These are phyloP conservation scores for Ligdia adustata DNA, from an alignment of 2,888 invertebrate species.

Conservation along the genomic window DNA sequence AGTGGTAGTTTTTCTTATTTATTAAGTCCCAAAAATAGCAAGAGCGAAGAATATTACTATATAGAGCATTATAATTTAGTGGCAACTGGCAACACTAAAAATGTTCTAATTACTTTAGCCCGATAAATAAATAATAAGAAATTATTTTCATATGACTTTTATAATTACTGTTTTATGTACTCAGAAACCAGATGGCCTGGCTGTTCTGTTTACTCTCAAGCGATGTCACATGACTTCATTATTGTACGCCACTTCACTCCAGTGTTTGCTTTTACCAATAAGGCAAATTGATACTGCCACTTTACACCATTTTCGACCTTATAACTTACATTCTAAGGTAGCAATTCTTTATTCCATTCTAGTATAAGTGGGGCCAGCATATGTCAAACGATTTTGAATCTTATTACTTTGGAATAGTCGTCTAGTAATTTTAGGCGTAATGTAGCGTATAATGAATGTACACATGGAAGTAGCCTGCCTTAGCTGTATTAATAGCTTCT, in stretches of 20 bases:
- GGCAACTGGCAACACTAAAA: no score
- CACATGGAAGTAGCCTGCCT: slow-evolving; percentile 10
- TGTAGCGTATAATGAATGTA: slow-evolving; percentile 14
- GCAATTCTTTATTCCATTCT: not conserved
- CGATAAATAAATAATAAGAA: no score
- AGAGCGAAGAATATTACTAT: no score
- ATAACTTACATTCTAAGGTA: not conserved
- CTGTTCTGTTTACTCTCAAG: slow-evolving; percentile 7
- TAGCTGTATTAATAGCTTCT: slow-evolving; percentile 16
- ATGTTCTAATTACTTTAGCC: no score
- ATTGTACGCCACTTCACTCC: slow-evolving; percentile 1
- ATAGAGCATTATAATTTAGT: no score
- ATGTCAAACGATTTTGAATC: not conserved
- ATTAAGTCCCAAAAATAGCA: no score
- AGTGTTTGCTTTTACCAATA: slow-evolving; percentile 11
- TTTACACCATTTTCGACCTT: slow-evolving; percentile 2
- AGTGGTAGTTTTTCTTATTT: no score
- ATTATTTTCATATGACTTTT: no score
- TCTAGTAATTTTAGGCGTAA: not conserved
- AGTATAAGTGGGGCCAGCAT: no score
- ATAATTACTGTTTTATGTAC: no score
- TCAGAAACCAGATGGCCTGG: not conserved
- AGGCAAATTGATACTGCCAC: slow-evolving; percentile 4
- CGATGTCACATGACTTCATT: slow-evolving; percentile 13
- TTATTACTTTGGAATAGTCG: not conserved